These are phyloP conservation scores for Silurus asotus DNA, from an alignment of 2,113 vertebrate species.

Conservation along the genomic window DNA sequence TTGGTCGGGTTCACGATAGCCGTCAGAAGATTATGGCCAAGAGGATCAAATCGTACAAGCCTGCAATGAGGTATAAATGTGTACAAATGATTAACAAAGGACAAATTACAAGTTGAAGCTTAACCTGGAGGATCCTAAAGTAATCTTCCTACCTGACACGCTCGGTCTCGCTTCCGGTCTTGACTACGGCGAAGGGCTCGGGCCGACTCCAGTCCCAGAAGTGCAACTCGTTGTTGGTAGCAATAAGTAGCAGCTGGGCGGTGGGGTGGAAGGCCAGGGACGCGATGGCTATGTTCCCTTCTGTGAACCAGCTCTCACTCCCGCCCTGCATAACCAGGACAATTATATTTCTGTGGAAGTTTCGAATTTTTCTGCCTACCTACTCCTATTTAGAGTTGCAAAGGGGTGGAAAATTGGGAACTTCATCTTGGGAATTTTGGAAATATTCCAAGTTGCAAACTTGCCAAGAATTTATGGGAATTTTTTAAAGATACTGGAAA, in stretches of 20 bases:
- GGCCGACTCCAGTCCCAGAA: slow-evolving; percentile 99
- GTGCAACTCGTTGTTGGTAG: slow-evolving; percentile 96
- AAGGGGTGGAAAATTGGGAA: no score
- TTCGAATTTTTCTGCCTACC: no score
- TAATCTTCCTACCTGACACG: slow-evolving; percentile 81
- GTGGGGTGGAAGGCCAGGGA: slow-evolving; percentile 97
- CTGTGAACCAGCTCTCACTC: slow-evolving; percentile 98
- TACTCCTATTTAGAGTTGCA: no score
- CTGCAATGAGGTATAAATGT: slow-evolving; percentile 68
- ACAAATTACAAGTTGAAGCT: background rate
- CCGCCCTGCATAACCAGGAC: slow-evolving; percentile 79
- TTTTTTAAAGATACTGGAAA: no score
- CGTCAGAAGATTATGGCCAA: slow-evolving; percentile 97
- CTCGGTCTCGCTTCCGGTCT: slow-evolving; percentile 95
- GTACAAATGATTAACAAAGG: slow-evolving; percentile 3
- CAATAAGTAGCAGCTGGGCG: slow-evolving; percentile 95
- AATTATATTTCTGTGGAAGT: background rate
- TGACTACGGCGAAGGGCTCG: slow-evolving; percentile 96
- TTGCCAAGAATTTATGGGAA: no score
- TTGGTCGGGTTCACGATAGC: slow-evolving; percentile 98
- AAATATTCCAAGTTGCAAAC: no score
- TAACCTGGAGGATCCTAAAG: background rate
- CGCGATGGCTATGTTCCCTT: slow-evolving; percentile 97
- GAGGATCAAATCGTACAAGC: slow-evolving; percentile 95
- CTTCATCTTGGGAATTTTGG: no score